Evolutionary conservation across 64 coral and sea anemone species (phyloP), one percentile per base, ranked within the genome.

Genomic region (Pocillopora verrucosa): DNA sequence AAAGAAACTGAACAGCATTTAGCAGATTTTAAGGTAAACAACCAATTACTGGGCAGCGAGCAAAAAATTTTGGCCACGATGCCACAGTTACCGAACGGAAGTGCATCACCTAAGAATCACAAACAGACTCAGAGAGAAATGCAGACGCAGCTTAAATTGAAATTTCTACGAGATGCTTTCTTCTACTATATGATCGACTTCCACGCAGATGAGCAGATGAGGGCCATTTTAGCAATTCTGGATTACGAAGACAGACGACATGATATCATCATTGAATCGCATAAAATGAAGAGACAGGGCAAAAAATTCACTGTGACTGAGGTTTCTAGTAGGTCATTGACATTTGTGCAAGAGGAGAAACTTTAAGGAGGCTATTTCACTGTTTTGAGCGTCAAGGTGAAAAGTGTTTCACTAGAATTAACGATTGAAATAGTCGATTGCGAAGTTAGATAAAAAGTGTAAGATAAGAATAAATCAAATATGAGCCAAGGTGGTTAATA

Each of bases 121-220:
- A 90, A 90, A 87, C 88, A 87, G 14, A 86, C 88, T 11, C 94
- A 95, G 45, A 76, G 72, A 11, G 97, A 99, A 73, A 79, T 93
- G 3, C 93, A 94, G 68, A 98, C 94, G 13, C 93, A 98, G 65
- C 64, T 98, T 0, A 90, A 92, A 73, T 83, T 99, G 59, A 99
- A 99, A 58, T 99, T 99, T 70, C 88, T 99, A 6, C 86, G 97
- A 35, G 97, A 99, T 67, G 97, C 97, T 11, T 99, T 99, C 34
- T 99, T 99, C 24, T 99, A 99, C 60, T 99, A 95, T 17, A 99
- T 99, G 97, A 99, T 99, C 59, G 97, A 99, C 34, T 99, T 99
- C 79, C 97, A 99, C 61, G 89, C 94, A 11, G 97, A 99, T 34
- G 97, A 99, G 20, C 97, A 99, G 60, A 95, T 99, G 88, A 99